A percentile compares a stretch with the other conserved stretches of the same genome.
These are phyloP conservation scores for Molossus molossus DNA, from an alignment of 2,797 vertebrate species.

Conservation along the genomic window DNA sequence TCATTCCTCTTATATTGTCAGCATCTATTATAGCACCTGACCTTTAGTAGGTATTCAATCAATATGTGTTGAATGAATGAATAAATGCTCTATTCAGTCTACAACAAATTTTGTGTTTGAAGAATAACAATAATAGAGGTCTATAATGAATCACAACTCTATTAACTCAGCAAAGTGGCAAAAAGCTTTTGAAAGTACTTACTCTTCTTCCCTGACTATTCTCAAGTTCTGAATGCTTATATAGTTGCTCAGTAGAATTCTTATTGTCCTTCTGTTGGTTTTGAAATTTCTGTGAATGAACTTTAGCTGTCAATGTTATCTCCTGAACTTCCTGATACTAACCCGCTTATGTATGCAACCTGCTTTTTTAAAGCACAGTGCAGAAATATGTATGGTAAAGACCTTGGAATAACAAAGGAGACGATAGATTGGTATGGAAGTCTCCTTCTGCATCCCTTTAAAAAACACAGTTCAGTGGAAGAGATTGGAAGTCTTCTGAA, in stretches of 20 bases:
- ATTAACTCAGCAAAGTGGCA: not conserved
- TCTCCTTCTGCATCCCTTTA: not conserved
- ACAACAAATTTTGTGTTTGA: constrained; percentile 24
- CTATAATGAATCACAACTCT: constrained; percentile 35
- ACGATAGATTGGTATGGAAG: not conserved
- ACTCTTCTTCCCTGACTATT: not conserved
- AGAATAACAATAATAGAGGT: constrained; percentile 11
- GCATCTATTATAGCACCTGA: constrained; percentile 23
- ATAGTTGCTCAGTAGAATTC: not conserved
- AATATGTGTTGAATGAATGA: constrained; percentile 37
- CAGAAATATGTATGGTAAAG: not conserved
- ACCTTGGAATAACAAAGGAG: not conserved
- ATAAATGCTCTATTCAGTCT: constrained; percentile 43
- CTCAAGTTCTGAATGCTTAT: not conserved
- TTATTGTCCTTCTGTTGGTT: not conserved
- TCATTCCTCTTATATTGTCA: constrained; percentile 61
- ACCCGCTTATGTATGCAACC: not conserved
- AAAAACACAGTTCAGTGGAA: not conserved
- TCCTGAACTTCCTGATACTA: not conserved
- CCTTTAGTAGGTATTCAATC: constrained; percentile 66
- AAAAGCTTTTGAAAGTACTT: constrained; percentile 16
- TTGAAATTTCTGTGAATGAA: not conserved
- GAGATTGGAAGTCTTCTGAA: not conserved
- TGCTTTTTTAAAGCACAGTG: not conserved
- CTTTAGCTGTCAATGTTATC: not conserved